A percentile compares a stretch with the other conserved stretches of the same genome.
phyloP scores from a whole-genome alignment of 2,797 vertebrate species.

The Gorsachius magnificus region DNA sequence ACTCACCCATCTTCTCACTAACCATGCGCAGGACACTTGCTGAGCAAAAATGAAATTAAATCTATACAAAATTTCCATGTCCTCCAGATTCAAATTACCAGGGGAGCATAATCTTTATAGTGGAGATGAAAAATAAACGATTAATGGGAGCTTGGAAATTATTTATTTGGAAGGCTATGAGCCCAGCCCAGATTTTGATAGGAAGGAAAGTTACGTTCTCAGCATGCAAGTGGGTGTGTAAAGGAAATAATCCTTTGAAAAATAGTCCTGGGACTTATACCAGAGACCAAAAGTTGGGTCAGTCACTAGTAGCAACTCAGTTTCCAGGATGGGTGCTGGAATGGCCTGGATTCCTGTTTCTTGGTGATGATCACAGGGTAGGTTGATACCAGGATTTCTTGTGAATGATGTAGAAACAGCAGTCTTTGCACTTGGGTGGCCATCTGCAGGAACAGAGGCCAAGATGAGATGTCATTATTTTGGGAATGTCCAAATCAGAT shows the following conservation, averaged over 20 bases:
- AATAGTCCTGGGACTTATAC: background rate
- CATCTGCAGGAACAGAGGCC: background rate
- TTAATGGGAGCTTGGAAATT: background rate
- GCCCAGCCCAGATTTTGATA: slow-evolving; percentile 26
- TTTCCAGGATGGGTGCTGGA: background rate
- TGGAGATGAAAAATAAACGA: slow-evolving; percentile 34
- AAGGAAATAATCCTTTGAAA: slow-evolving; percentile 9
- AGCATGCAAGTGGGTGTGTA: slow-evolving; percentile 20
- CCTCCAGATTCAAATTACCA: background rate
- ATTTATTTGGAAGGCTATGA: slow-evolving; percentile 21
- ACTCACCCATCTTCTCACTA: slow-evolving; percentile 4
- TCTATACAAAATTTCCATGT: background rate
- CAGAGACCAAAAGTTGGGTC: background rate
- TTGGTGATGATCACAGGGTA: background rate
- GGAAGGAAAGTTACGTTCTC: slow-evolving; percentile 10
- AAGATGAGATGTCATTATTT: background rate
- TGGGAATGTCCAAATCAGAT: background rate
- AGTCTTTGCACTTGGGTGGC: background rate
- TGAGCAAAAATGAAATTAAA: slow-evolving; percentile 13
- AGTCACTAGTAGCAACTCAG: background rate
- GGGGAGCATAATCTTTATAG: background rate
- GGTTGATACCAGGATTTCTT: background rate
- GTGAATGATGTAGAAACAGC: background rate
- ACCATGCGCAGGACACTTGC: background rate
- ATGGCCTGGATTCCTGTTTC: background rate